Evolutionary conservation across 2,797 vertebrate genomes (phyloP).

Genomic region (Cheirogaleus major): DNA sequence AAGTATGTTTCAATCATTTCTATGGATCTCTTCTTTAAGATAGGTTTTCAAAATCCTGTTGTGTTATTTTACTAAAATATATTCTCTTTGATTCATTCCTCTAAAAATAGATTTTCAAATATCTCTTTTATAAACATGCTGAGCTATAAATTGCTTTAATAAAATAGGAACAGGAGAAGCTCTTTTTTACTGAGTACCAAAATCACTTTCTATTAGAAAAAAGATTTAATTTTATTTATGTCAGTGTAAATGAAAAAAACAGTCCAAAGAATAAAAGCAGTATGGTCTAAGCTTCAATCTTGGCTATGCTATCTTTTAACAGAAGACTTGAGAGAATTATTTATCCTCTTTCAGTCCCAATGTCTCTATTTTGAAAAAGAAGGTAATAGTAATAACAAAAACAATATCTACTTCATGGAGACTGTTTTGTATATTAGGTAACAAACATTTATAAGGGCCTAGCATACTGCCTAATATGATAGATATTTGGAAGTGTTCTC

Average conservation of each 20-base stretch:
- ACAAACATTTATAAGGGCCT: not conserved
- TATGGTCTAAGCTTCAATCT: not conserved
- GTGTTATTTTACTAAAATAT: constrained; percentile 28
- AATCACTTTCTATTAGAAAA: constrained; percentile 9
- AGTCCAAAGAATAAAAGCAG: not conserved
- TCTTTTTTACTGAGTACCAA: constrained; percentile 22
- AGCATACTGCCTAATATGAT: not conserved
- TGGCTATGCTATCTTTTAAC: not conserved
- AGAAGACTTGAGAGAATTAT: not conserved
- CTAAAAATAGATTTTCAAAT: constrained; percentile 34
- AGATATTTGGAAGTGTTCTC: not conserved
- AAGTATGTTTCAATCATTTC: not conserved
- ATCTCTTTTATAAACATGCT: not conserved
- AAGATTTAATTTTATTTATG: not conserved
- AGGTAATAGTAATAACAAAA: not conserved
- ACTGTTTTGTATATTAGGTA: not conserved
- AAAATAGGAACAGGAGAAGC: not conserved
- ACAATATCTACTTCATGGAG: not conserved
- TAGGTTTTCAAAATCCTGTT: not conserved
- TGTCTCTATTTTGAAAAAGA: not conserved
- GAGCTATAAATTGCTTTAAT: not conserved
- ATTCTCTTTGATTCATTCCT: constrained; percentile 23
- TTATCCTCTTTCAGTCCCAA: not conserved
- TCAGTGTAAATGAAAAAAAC: not conserved
- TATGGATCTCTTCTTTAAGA: not conserved